phyloP scores from a whole-genome alignment of 2,113 vertebrate genomes.

The Xiphophorus couchianus region DNA sequence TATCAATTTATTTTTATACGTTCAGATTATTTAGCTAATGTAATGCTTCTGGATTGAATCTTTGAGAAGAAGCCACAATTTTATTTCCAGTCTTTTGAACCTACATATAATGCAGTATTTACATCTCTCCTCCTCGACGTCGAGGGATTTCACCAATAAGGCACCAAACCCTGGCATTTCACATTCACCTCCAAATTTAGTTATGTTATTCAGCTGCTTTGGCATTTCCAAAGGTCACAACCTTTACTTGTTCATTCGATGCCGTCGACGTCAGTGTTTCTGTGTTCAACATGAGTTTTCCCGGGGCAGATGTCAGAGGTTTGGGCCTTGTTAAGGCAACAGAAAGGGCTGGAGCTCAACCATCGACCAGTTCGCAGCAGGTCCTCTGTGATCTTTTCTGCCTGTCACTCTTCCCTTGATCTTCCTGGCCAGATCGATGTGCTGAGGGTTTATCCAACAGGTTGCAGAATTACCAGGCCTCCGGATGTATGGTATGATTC shows the following conservation, averaged over 20 bases:
- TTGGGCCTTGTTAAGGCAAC: conserved; percentile 51
- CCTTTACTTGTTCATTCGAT: conserved; percentile 77
- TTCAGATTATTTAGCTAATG: background rate
- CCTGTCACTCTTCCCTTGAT: conserved; percentile 50
- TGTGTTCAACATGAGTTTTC: conserved; percentile 69
- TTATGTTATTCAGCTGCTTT: conserved; percentile 73
- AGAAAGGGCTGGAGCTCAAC: conserved; percentile 39
- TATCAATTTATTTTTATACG: background rate
- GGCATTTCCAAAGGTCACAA: conserved; percentile 82
- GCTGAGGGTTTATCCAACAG: conserved; percentile 27
- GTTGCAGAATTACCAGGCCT: conserved; percentile 40
- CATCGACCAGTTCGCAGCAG: conserved; percentile 59
- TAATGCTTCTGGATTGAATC: background rate
- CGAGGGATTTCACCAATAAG: conserved; percentile 48
- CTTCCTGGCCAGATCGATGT: conserved; percentile 54
- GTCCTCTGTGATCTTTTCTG: conserved; percentile 61
- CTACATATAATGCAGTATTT: conserved; percentile 23
- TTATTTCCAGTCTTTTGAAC: background rate
- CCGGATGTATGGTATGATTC: conserved; percentile 13
- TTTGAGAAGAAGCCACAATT: no score
- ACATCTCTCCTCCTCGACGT: conserved; percentile 29
- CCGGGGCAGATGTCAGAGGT: conserved; percentile 57
- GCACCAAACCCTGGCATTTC: conserved; percentile 76
- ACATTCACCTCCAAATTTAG: conserved; percentile 69
- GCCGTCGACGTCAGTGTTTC: conserved; percentile 69